Evolutionary conservation across 1,140 invertebrate species (phyloP).

Genomic region (Drosophila nebulosa): DNA sequence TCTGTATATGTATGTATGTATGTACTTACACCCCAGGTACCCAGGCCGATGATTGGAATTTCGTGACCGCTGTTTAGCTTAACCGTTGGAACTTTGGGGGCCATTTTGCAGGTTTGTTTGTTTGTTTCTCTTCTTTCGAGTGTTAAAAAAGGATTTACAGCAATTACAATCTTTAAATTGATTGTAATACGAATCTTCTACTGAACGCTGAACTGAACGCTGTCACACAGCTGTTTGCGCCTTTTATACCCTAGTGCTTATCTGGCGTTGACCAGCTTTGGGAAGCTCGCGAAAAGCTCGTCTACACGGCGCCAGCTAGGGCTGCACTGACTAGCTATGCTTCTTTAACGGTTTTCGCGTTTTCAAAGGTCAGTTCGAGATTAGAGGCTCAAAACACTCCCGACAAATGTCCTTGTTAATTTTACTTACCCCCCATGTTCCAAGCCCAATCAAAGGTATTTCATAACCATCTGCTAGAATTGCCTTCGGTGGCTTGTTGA

Average conservation of each 20-base stretch:
- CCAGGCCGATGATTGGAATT: conserved; percentile 87
- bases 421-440: conserved; percentile 45
- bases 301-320: conserved; percentile 2
- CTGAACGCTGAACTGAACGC: conserved; percentile 28
- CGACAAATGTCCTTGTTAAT: neutral
- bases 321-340: conserved; percentile 27
- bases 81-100: conserved; percentile 81
- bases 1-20: too few relatives aligned
- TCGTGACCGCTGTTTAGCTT: conserved; percentile 85
- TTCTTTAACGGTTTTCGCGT: conserved; percentile 11
- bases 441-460: conserved; percentile 51
- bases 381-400: too few relatives aligned
- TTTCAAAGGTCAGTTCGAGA: neutral
- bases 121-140: neutral
- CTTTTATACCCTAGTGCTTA: conserved; percentile 52
- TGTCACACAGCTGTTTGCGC: conserved; percentile 38
- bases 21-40: conserved; percentile 88
- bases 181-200: neutral
- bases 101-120: conserved; percentile 29
- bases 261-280: neutral
- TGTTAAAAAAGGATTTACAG: conserved; percentile 17
- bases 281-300: conserved; percentile 34
- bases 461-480: conserved; percentile 21
- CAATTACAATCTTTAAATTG: neutral
- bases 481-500: conserved; percentile 17